Evolutionary conservation across 35 echinoderm and acorn worm species (phyloP), one percentile per base, ranked within the genome.

Genomic region (Ophioderma brevispina): DNA sequence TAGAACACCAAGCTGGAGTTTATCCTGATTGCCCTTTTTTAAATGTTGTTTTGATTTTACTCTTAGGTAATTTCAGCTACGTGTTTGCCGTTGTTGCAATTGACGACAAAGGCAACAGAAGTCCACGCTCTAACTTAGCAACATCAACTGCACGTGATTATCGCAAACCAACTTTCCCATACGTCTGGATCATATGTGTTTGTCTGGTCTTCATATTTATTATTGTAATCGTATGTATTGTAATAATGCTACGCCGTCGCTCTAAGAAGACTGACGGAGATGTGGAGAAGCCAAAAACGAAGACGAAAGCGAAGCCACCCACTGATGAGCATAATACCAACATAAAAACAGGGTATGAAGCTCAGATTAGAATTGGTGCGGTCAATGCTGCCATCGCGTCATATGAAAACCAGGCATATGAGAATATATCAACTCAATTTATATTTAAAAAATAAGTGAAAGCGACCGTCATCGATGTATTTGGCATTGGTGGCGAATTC

Each of bases 111-210:
- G 85, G 76, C 32, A 95, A 95, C 34, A 80, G 46, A 32, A 81
- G 94, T 34, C 80, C 86, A 36, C 80, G 80, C n/a, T 95, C 94
- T 21, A 95, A 95, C 76, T 38, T 95, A 36, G 94, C 84, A 32
- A 84, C 86, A 2, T 85, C 88, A 77, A 84, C 85, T 15, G 79
- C 85, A 23, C 84, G 85, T 13, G 84, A 92, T 43, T 70, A 70
- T 70, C 59, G 59, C 6, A 70, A 70, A 70, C 15, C 59, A 30
- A 15, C 59, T 6, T 70, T 13, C 59, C 59, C 23, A 6, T 70
- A 13, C 1, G 6, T 25, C 10, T 8, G 5, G 59, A 8, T 70
- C n/a, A 13, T 70, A 18, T 8, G 15, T 13, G 59, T 18, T 18
- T 1, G 15, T 8, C 28, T 70, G 23, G 10, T 70, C 3, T 6